Base-by-base conservation (phyloP, 2,113 vertebrate species). In the Rafetus swinhoei region DNA sequence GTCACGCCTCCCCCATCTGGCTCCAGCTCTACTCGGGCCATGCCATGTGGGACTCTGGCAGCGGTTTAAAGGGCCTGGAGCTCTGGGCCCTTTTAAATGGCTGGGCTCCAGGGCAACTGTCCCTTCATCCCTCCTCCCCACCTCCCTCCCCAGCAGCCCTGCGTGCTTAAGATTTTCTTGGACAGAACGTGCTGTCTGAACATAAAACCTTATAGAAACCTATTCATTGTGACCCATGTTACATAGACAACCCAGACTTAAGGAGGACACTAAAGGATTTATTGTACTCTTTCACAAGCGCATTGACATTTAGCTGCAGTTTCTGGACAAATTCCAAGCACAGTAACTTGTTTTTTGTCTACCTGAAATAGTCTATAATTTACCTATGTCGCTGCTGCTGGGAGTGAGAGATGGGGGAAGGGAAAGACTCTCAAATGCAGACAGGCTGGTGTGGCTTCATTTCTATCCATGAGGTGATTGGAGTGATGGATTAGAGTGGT, bases 271-370 rank as follows among this genome's bases (percentile, higher is more conserved):
- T 53, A 14, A 72, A 72, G 15, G 4, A 56, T 35, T 55, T 50
- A 29, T 57, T 25, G 4, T 32, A 16, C 4, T 56, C 39, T 81
- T 81, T 88, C n/a, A 16, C 35, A 55, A 39, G 29, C 52, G 11
- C 10, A 3, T 27, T 65, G 53, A 65, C 2, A 0, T 84, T 69
- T 0, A 0, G 25, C 13, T 6, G 13, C 16, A 10, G 45, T 32
- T 39, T n/a, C 65, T 35, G 57, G 54, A 10, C 24, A 3, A 0
- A 1, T 81, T 57, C 35, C 85, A 62, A 4, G 11, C 9, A 1
- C 0, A 0, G 53, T 81, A 88, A 0, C 0, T 10, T 0, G 0
- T n/a, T 56, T 39, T 45, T 57, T 39, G 39, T 54, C 80, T 85
- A 54, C 13, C 15, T 76, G 25, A 74, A 24, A 81, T 79, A 39